Base-by-base conservation (phyloP, 2,797 vertebrate species). In the Poecilia picta region DNA sequence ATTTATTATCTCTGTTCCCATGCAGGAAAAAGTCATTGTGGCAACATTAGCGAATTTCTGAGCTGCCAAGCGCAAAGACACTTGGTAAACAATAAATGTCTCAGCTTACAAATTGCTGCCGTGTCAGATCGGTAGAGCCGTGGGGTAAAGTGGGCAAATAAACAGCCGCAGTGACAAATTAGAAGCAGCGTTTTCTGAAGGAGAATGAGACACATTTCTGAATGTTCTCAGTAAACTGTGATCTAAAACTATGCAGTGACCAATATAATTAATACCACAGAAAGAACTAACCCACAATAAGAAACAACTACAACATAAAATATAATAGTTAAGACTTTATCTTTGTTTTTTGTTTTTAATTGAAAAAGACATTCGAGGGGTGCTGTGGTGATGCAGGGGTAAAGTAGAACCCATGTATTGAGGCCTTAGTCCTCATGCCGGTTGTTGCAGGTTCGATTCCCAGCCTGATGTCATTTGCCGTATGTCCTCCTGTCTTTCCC, bases 1-100 rank as follows among this genome's bases (percentile, higher is more conserved):
- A 78, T 88, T 85, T 91, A 85, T 91, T 89, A 87, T 89, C 75
- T 76, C 77, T 83, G 73, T 45, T 57, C 33, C 74, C 64, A 59
- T 71, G 73, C 51, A 31, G 73, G 59, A 70, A 77, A 64, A 64
- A 87, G 55, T 72, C 64, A 57, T 79, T 28, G 71, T 70, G 85
- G 84, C 53, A 85, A 77, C 64, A 68, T 68, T 41, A 64, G 62
- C 28, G 1, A 36, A 36, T 36, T 74, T 75, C 59, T 62, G 15
- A 41, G 51, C 23, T 62, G 73, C 20, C 72, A 15, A 73, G 68
- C n/a, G 82, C 55, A 33, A 74, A 82, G 1, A 66, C 28, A 2
- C 49, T 2, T 62, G 77, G 49, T 39, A 46, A 70, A 70, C 41
- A 39, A 41, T 33, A 68, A 41, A 68, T 20, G 39, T 23, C 64